Evolutionary conservation across 2,113 vertebrate species (phyloP), one percentile per base, ranked within the genome.

Genomic region (Cyanocitta stelleri): DNA sequence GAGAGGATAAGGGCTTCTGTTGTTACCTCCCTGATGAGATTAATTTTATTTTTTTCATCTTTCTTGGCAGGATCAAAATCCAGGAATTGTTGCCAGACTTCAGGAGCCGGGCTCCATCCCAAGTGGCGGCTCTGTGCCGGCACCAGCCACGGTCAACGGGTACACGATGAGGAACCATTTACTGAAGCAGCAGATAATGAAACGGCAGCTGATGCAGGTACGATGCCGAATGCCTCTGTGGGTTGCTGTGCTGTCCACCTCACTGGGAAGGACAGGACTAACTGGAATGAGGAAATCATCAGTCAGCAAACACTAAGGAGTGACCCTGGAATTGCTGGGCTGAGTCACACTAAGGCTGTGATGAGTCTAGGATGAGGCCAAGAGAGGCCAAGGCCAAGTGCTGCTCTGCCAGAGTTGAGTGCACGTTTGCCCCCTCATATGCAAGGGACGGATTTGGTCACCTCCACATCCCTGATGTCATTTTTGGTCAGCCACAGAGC

Each of bases 101-200:
- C 97, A 98, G 94, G 98, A 98, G 77, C 97, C 92, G 1, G 97
- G 97, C 89, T 95, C 97, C 37, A 86, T 97, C 91, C 96, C 98
- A 81, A 97, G 95, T 7, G 12, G 97, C 7, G 21, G 56, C 83
- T 95, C 96, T 3, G 93, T 74, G 44, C 91, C 96, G 43, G 79
- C 96, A 24, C 91, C 92, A n/a, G 90, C 82, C 30, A 87, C 96
- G 1, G 94, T 97, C 94, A 98, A 96, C 4, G 97, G 97, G 15
- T 98, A 98, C 92, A 97, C 97, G 0, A 98, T 96, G 95, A 97
- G 96, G 84, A 97, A 98, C 95, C 97, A 98, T 74, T 48, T 98
- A 55, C 96, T 98, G 76, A 98, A 98, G 89, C 98, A 96, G 94
- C 98, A 98, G 88, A 97, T 98, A 30, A 98, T 98, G 33, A 97